Evolutionary conservation across 2,797 vertebrate genomes (phyloP), one percentile per base, ranked within the genome.

Genomic region (Erithacus rubecula): DNA sequence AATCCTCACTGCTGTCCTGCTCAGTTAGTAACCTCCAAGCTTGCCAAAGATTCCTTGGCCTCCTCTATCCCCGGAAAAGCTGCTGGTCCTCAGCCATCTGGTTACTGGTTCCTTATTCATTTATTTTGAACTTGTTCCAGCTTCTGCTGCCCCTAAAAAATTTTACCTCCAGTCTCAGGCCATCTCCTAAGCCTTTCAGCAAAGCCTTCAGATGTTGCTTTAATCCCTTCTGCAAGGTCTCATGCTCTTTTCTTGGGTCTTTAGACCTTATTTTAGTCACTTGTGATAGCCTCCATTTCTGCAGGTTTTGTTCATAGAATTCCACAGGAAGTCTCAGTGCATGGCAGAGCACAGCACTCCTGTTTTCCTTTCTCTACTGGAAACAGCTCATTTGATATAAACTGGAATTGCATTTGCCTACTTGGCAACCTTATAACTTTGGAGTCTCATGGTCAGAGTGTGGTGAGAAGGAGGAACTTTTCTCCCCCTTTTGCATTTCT

Each of bases 11-110:
- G 77, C 86, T 26, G 3, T 95, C 90, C 93, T 74, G 80, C 90
- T 94, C 77, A 52, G 96, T 95, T 96, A 95, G 96, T 93, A 96
- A 96, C 95, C 67, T 96, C 67, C 83, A 79, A 69, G 86, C 83
- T 87, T 96, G 96, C 96, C 96, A 96, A 96, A 95, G 95, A 95
- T 96, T 96, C 95, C 81, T 95, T 96, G 95, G 96, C 96, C 94
- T 95, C 71, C 70, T 65, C 83, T 91, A 86, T 96, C 94, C 96
- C 95, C 96, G 94, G 96, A 96, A 96, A 96, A 94, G 96, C 95
- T 92, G 80, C 94, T 96, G 96, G 96, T 95, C 59, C 88, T 96
- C 90, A 90, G 95, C 96, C 96, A 96, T 96, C 95, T 96, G 96
- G 93, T 96, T 96, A 79, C 93, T 96, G 92, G 95, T 90, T 95